Evolutionary conservation across 2,113 vertebrate genomes (phyloP).

Genomic region (Spea bombifrons): DNA sequence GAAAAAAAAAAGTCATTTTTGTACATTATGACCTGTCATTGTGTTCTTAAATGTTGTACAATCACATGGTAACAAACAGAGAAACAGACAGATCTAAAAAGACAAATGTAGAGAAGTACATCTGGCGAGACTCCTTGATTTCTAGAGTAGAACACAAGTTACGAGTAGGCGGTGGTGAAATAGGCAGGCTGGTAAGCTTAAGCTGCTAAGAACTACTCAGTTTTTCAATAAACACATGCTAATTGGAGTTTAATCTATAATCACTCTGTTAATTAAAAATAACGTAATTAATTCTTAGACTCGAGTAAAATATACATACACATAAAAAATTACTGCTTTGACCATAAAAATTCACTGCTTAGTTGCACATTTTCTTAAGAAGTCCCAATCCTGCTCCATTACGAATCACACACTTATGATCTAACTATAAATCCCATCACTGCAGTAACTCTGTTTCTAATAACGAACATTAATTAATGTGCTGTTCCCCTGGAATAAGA

Average conservation of each 20-base stretch:
- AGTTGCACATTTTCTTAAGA: not conserved
- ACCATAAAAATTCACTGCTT: not conserved
- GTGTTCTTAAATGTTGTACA: too few relatives aligned
- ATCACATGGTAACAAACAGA: too few relatives aligned
- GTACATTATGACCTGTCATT: too few relatives aligned
- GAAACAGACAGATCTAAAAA: too few relatives aligned
- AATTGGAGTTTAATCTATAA: slow-evolving; percentile 1
- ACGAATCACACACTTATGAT: not conserved
- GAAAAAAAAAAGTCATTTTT: too few relatives aligned
- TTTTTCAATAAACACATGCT: not conserved
- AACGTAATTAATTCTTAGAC: not conserved
- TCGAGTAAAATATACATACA: slow-evolving; percentile 6
- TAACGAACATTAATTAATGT: slow-evolving; percentile 2
- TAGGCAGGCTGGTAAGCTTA: not conserved
- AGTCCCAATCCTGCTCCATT: not conserved
- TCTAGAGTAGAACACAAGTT: not conserved
- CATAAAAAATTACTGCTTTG: slow-evolving; percentile 1
- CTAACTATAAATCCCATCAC: slow-evolving; percentile 2
- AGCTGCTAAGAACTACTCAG: not conserved
- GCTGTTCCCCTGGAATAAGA: not conserved
- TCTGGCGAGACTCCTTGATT: not conserved
- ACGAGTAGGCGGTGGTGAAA: not conserved
- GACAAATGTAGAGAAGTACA: too few relatives aligned
- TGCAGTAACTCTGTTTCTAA: not conserved
- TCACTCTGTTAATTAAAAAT: slow-evolving; percentile 3